Base-by-base conservation (phyloP, 2,797 vertebrate genomes). In the Gymnocypris eckloni region DNA sequence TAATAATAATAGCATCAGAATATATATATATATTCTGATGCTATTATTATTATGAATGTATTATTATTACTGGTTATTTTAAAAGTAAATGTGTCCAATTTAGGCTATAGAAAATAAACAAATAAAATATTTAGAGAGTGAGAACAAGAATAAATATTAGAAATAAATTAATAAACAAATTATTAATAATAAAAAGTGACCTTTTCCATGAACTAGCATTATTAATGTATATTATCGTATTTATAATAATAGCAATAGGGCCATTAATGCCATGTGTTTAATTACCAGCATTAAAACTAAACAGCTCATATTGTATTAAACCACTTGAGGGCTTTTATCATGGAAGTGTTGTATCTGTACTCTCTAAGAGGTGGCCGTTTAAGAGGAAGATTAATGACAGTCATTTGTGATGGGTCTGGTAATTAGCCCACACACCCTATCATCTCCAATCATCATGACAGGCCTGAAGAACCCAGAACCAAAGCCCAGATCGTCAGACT, bases 381-480 rank as follows among this genome's bases (percentile, higher is more conserved):
- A 84, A 43, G 56, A 52, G 81, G 22, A 69, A 75, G 78, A 86
- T 79, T 43, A 72, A 84, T 86, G 82, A 54, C 33, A 79, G 72
- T 67, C 54, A 43, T 61, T 84, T 84, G 81, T 72, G 66, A 69
- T 45, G 33, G 50, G 52, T 79, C 71, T 87, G 72, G 25, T 89
- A 84, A 87, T 80, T 72, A 83, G 75, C 59, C 69, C 41, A 76
- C 39, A 20, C 72, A 50, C 22, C 33, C 84, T 45, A 39, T 52
- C 25, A 66, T 86, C 64, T 67, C 70, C 61, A 80, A 71, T 45
- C 81, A 69, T 87, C 85, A 86, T 72, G 43, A 80, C 45, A 48
- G 78, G 18, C 61, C 28, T 28, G 25, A 37, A 75, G 7, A 48
- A 84, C 67, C 37, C 82, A 64, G 67, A 81, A 59, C 45, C 39